Base-by-base conservation (phyloP, 37 sponge, comb jelly and placozoan species). In the Halichondria panicea region DNA sequence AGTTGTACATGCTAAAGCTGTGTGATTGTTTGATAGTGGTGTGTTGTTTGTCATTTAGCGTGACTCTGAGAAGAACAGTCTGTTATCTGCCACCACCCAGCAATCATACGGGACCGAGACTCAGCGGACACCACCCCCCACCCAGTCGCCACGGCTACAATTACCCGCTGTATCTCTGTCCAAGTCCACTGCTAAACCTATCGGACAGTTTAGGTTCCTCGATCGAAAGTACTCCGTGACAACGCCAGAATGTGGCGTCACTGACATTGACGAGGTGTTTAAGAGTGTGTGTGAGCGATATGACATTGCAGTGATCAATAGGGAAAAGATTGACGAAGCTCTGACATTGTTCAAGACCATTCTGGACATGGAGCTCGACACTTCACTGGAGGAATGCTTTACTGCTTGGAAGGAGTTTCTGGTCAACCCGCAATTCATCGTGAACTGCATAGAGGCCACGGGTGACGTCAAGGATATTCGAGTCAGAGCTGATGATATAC, bases 231-330 rank as follows among this genome's bases (percentile, higher is more conserved):
- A 78, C 59, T 27, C 58, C 33, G 24, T 78, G 21, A 41, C 38
- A 2, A 68, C 69, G 0, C 79, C 79, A 3, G 56, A 68, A n/a
- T 78, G 79, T 22, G 34, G 40, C 40, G 57, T 78, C 11, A 68
- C 79, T 0, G 40, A 39, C 44, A 28, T 68, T 6, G 68, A 78
- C 41, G 79, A 78, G 57, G 58, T 78, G 18, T 78, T 78, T 45
- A 78, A 78, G 68, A 68, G 69, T 2, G 43, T 78, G 43, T 78
- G 79, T 34, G 79, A 78, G 11, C 79, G 79, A 31, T 78, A 78
- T 25, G 79, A 78, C 30, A 38, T 78, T 11, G 68, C 79, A 6
- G 79, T 68, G 31, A 38, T 42, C 1, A 78, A 78, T 55, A 55
- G 79, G 12, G 79, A 78, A 33, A 78, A 78, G 55, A 45, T 78